phyloP scores from a whole-genome alignment of 2,888 invertebrate species.

The Syrphus vitripennis region DNA sequence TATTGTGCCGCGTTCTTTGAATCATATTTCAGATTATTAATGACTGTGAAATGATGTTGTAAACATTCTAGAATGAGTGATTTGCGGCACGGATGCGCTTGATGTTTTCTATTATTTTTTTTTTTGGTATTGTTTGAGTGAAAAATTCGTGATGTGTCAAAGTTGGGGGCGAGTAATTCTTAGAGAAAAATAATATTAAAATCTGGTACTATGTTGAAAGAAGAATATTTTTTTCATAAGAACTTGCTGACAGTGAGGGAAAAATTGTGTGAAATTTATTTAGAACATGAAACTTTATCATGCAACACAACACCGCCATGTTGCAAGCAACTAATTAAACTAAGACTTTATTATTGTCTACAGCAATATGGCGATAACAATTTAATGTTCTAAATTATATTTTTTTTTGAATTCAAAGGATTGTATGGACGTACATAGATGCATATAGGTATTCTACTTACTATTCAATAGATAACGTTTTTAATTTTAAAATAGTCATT shows the following conservation, averaged over 20 bases:
- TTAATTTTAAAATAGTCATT: too few relatives aligned
- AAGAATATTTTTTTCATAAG: constrained; percentile 26
- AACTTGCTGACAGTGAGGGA: constrained; percentile 16
- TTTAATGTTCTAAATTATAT: background rate
- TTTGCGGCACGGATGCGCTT: constrained; percentile 71
- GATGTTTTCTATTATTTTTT: constrained; percentile 45
- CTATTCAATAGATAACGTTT: too few relatives aligned
- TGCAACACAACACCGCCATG: too few relatives aligned
- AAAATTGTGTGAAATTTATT: background rate
- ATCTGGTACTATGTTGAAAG: constrained; percentile 2
- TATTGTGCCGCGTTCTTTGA: constrained; percentile 46
- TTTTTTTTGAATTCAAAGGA: too few relatives aligned
- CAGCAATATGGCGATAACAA: background rate
- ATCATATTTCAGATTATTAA: constrained; percentile 70
- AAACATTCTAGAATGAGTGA: constrained; percentile 67
- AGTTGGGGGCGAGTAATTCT: constrained; percentile 16
- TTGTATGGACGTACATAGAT: too few relatives aligned
- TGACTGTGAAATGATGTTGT: constrained; percentile 66
- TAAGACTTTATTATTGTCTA: background rate
- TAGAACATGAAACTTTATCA: background rate
- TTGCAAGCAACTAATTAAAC: background rate
- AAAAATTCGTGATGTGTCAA: constrained; percentile 49
- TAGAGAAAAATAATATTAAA: background rate
- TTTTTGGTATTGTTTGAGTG: background rate
- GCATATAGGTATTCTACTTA: too few relatives aligned